Evolutionary conservation across 2,888 invertebrate genomes (phyloP).

Genomic region (Agonopterix alstromeriana): DNA sequence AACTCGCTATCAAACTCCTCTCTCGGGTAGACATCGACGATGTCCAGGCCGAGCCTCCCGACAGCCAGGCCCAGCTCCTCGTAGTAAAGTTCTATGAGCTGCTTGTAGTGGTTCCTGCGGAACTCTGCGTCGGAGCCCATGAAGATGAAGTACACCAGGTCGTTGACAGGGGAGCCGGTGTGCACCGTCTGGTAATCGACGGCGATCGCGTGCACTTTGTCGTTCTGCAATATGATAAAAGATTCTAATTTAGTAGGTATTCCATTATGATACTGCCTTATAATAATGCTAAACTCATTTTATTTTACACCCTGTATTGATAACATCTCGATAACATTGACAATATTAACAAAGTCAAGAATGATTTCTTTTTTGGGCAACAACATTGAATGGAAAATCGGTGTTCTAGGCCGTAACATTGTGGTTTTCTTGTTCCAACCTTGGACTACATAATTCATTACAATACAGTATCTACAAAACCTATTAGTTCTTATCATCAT

Average conservation of each 20-base stretch:
- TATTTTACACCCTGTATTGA: too few species aligned
- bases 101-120: slow-evolving; percentile 26
- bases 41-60: slow-evolving; percentile 20
- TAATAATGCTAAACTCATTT: too few species aligned
- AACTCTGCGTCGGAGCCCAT: slow-evolving; percentile 38
- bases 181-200: slow-evolving; percentile 43
- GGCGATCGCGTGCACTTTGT: slow-evolving; percentile 20
- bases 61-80: slow-evolving; percentile 22
- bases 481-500: too few species aligned
- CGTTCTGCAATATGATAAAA: slow-evolving; percentile 14
- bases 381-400: too few species aligned
- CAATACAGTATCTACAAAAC: too few species aligned
- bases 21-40: slow-evolving; percentile 29
- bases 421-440: too few species aligned
- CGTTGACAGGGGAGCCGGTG: slow-evolving; percentile 26
- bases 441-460: too few species aligned
- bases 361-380: too few species aligned
- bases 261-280: too few species aligned
- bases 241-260: background rate
- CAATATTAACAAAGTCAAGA: too few species aligned
- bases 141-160: slow-evolving; percentile 40
- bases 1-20: slow-evolving; percentile 30
- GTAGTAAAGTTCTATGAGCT: slow-evolving; percentile 32
- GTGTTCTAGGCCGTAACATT: too few species aligned
- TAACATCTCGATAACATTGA: too few species aligned